Evolutionary conservation across 2,888 invertebrate genomes (phyloP), one percentile per base, ranked within the genome.

Genomic region (Epsilonema sp.): DNA sequence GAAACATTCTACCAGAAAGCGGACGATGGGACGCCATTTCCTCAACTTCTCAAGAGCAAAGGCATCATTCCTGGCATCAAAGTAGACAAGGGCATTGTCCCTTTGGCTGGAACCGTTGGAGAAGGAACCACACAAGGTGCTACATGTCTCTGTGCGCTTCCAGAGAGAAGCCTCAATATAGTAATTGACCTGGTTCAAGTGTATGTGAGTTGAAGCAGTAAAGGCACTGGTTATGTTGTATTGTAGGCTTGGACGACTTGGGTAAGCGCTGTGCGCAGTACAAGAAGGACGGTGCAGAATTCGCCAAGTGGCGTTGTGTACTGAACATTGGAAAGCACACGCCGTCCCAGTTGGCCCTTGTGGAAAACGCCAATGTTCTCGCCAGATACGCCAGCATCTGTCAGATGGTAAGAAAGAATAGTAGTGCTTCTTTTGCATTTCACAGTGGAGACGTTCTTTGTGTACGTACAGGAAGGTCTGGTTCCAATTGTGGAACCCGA

Each of bases 1-100:
- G 97, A 99, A 74, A 94, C 97, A 2, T 74, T 97, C 51, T 89
- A 92, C 75, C 97, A 99, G 74, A 89, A 86, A 70, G 75, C 83
- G 45, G 84, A 84, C 53, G 82, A 87, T 63, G 79, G 77, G 74
- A 79, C 79, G 1, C 79, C 82, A 2, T 80, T 90, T 68, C 78
- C 82, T 26, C 75, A 85, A 51, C 67, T 89, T 48, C 68, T 90
- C 65, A 80, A 82, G 71, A 78, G 84, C 67, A 77, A 79, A 52
- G 82, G 82, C 56, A 89, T 92, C 71, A 82, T 90, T 66, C 85
- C 87, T 64, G 90, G 90, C 58, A 90, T 92, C 68, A 92, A 90
- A 74, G 86, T 57, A 3, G 97, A 99, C 75, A 85, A 80, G 64
- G 97, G 87, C 63, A 85, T 92, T 49, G 89, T 94, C 1, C 81